These are phyloP conservation scores for Limnodromus scolopaceus DNA, from an alignment of 2,797 vertebrate species.

Conservation along the genomic window DNA sequence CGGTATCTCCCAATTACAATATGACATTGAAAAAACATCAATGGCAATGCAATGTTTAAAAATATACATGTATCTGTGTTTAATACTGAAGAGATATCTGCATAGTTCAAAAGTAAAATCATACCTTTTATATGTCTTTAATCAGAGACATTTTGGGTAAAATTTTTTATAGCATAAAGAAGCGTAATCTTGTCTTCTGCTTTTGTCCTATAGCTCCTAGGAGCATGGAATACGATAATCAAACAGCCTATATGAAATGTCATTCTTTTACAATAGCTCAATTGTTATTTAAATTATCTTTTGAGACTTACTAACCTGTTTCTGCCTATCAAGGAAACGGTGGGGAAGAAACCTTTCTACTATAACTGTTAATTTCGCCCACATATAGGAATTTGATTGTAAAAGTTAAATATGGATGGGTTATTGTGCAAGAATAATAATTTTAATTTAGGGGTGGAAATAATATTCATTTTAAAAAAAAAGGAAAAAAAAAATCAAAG, in stretches of 20 bases:
- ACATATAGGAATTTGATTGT: background rate
- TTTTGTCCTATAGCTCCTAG: constrained; percentile 13
- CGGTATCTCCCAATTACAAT: background rate
- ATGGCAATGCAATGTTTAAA: background rate
- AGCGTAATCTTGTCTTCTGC: background rate
- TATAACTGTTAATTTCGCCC: background rate
- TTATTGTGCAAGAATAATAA: background rate
- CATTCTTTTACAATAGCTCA: constrained; percentile 26
- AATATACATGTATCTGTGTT: background rate
- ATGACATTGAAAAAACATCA: background rate
- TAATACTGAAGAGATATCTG: background rate
- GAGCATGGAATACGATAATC: background rate
- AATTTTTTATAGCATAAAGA: background rate
- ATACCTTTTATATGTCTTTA: constrained; percentile 1
- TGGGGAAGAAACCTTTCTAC: background rate
- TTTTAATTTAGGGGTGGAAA: background rate
- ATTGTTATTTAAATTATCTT: constrained; percentile 61
- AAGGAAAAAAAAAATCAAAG: background rate
- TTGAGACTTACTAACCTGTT: background rate
- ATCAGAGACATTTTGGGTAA: background rate
- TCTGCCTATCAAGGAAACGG: background rate
- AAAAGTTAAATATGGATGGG: background rate
- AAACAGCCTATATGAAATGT: constrained; percentile 8
- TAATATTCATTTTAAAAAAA: background rate
- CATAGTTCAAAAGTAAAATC: constrained; percentile 7